A percentile compares a stretch with the other conserved stretches of the same genome.
phyloP scores from a whole-genome alignment of 2,797 vertebrate genomes.

The Cygnus olor region DNA sequence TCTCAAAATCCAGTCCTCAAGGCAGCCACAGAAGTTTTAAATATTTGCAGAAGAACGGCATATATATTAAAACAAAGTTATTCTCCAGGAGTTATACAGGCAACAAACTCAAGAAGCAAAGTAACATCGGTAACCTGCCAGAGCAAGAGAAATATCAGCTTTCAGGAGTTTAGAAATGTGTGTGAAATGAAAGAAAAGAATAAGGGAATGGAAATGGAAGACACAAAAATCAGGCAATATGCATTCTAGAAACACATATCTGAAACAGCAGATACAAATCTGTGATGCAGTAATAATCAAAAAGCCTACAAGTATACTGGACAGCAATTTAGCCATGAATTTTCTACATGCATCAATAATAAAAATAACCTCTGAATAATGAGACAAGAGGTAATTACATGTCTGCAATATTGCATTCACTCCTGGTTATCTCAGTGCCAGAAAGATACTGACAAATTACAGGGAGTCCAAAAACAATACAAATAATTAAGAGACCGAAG shows the following conservation, averaged over 20 bases:
- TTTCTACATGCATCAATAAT: neutral
- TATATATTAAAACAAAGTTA: neutral
- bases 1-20: neutral
- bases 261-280: neutral
- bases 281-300: neutral
- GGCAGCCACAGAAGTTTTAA: neutral
- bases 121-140: neutral
- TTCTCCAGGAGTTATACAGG: neutral
- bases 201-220: neutral
- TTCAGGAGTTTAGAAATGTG: neutral
- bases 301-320: neutral
- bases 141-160: neutral
- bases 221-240: neutral
- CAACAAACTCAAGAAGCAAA: constrained; percentile 17
- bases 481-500: neutral
- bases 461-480: neutral
- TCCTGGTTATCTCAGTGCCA: neutral
- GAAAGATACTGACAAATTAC: neutral
- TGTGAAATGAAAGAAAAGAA: neutral
- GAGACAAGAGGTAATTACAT: neutral
- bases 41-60: neutral
- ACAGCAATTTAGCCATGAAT: neutral
- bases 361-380: neutral
- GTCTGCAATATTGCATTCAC: neutral
- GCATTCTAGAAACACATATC: neutral